Conservation (phyloP, 2,888 invertebrate genomes). For the Antheraea assamensis region DNA sequence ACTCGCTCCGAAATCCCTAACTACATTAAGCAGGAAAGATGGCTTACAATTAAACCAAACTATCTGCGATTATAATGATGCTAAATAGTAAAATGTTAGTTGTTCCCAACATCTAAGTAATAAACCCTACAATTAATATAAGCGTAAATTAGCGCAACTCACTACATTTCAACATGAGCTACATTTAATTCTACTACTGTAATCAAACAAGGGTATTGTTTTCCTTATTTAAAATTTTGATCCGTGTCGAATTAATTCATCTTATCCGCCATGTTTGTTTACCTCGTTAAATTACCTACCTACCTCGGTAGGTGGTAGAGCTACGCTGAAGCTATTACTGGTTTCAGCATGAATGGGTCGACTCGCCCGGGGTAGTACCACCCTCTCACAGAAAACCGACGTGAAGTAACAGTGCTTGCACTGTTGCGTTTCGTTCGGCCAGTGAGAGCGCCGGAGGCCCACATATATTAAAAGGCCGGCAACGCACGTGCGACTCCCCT, state of each 20-base stretch:
- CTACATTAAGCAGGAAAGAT: slow-evolving; percentile 6
- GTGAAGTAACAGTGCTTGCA: no score
- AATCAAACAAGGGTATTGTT: background rate
- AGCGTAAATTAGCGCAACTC: background rate
- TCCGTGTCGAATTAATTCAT: background rate
- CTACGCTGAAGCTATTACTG: no score
- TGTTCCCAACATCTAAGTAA: background rate
- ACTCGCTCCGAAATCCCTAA: slow-evolving; percentile 7
- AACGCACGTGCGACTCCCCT: no score
- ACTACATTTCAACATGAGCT: background rate
- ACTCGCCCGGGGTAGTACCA: no score
- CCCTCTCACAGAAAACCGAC: no score
- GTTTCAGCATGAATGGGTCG: no score
- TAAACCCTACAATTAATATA: background rate
- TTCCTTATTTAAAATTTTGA: background rate
- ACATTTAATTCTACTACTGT: background rate
- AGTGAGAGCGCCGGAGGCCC: no score
- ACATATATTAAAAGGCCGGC: no score
- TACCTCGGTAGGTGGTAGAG: no score
- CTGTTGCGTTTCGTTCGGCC: no score
- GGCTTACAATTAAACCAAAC: background rate
- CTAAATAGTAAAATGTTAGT: background rate
- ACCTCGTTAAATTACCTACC: background rate
- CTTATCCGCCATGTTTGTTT: background rate
- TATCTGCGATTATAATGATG: background rate